A percentile compares a stretch with the other conserved stretches of the same genome.
Evolutionary conservation across 2,113 vertebrate species (phyloP).

Genomic region (Hoplias malabaricus): DNA sequence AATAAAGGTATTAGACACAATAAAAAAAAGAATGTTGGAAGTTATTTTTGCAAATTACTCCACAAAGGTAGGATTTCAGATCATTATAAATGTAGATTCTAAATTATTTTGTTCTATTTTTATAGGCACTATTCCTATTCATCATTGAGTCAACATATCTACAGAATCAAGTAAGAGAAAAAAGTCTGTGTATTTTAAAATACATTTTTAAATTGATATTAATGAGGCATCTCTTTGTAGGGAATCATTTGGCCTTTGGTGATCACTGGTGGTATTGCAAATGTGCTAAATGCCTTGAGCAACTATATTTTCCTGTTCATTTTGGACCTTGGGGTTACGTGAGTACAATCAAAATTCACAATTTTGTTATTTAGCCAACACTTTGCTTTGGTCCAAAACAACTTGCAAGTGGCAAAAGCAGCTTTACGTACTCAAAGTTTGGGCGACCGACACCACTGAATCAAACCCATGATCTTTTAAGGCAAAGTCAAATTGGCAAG

Average conservation of each 20-base stretch:
- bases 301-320: conserved; percentile 82
- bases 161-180: conserved; percentile 83
- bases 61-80: neutral
- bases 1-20: neutral
- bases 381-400: neutral
- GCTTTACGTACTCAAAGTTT: no score
- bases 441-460: neutral
- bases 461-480: neutral
- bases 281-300: conserved; percentile 81
- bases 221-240: conserved; percentile 66
- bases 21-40: neutral
- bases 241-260: conserved; percentile 87
- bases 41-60: neutral
- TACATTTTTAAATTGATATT: neutral
- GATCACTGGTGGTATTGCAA: conserved; percentile 80
- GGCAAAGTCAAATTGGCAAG: neutral
- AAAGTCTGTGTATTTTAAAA: neutral
- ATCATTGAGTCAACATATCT: conserved; percentile 82
- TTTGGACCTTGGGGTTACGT: conserved; percentile 83
- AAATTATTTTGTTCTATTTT: neutral
- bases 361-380: neutral
- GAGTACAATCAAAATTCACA: conserved; percentile 66
- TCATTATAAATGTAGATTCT: neutral
- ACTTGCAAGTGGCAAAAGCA: neutral
- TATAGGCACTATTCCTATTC: conserved; percentile 83